A percentile compares a stretch with the other conserved stretches of the same genome.
phyloP scores from a whole-genome alignment of 2,888 invertebrate species.

The Drosophila subsilvestris region DNA sequence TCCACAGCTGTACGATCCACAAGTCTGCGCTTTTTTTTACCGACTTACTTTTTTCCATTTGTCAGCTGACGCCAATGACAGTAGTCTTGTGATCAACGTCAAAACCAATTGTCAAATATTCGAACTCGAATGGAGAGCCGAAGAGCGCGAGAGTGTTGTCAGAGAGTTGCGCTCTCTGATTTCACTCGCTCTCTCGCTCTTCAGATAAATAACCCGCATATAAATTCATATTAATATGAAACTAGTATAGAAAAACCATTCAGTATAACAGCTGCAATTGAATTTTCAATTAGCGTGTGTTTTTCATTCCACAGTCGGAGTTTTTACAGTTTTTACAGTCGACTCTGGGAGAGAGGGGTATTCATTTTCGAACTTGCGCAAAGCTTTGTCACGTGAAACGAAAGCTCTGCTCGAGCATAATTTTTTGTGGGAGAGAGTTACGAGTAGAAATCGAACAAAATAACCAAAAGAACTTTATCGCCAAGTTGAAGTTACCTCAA shows the following conservation, averaged over 20 bases:
- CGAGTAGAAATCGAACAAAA: slow-evolving; percentile 21
- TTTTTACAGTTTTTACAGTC: slow-evolving; percentile 35
- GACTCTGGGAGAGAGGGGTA: slow-evolving; percentile 10
- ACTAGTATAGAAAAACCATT: not conserved
- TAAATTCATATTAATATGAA: slow-evolving; percentile 1
- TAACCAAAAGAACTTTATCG: slow-evolving; percentile 11
- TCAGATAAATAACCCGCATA: slow-evolving; percentile 55
- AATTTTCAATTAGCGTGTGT: slow-evolving; percentile 11
- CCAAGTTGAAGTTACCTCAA: slow-evolving; percentile 13
- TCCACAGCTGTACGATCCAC: not conserved
- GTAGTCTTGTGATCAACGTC: slow-evolving; percentile 80
- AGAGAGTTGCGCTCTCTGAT: slow-evolving; percentile 4
- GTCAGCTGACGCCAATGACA: slow-evolving; percentile 80
- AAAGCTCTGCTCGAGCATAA: slow-evolving; percentile 61
- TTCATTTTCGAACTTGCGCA: slow-evolving; percentile 65
- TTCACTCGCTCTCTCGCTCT: slow-evolving; percentile 12
- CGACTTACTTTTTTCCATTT: slow-evolving; percentile 47
- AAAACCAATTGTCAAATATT: slow-evolving; percentile 75
- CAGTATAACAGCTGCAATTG: slow-evolving; percentile 25
- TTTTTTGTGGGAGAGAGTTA: slow-evolving; percentile 29
- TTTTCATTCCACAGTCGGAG: slow-evolving; percentile 18
- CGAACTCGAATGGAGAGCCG: slow-evolving; percentile 65
- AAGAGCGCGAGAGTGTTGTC: slow-evolving; percentile 22
- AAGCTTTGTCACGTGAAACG: slow-evolving; percentile 76
- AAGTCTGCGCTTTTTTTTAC: slow-evolving; percentile 37